Base-by-base conservation (phyloP, 2,888 invertebrate genomes). In the Eupithecia vulgata region DNA sequence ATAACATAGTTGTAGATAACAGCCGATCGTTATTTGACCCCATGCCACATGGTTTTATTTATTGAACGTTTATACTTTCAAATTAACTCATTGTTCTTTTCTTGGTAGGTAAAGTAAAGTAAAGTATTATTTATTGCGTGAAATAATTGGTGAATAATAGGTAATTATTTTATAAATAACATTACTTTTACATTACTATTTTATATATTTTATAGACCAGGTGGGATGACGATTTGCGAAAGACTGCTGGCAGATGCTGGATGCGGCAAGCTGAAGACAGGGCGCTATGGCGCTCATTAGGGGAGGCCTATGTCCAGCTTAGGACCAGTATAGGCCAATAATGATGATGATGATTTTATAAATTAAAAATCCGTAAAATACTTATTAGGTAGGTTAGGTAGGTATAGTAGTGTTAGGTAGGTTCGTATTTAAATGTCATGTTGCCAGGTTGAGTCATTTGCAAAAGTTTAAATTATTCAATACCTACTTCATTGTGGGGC, bases 61-160 rank as follows among this genome's bases (percentile, higher is more conserved):
- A 62, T 48, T 67, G 30, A 35, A 17, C 25, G 40, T 48, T 71
- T 74, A 65, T 66, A 71, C 71, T 71, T 74, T 71, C 65, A 68
- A 74, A 72, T 72, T 72, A 37, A n/a, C 37, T 67, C 59, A 70
- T 75, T 72, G 70, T 75, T 45, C 25, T 48, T 62, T 75, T 45
- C 25, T 48, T 62, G 34, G 35, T 72, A 52, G 52, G 52, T 64
- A 21, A n/a, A n/a, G n/a, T n/a, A n/a, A n/a, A n/a, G n/a, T n/a
- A n/a, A n/a, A n/a, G n/a, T n/a, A n/a, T n/a, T n/a, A n/a, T n/a
- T n/a, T n/a, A n/a, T n/a, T n/a, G n/a, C n/a, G n/a, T n/a, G n/a
- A n/a, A n/a, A n/a, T n/a, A n/a, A n/a, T n/a, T n/a, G n/a, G n/a
- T n/a, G n/a, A n/a, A n/a, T n/a, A n/a, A n/a, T n/a, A n/a, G n/a